Evolutionary conservation across 1,140 invertebrate genomes (phyloP).

Genomic region (Oncopeltus fasciatus): DNA sequence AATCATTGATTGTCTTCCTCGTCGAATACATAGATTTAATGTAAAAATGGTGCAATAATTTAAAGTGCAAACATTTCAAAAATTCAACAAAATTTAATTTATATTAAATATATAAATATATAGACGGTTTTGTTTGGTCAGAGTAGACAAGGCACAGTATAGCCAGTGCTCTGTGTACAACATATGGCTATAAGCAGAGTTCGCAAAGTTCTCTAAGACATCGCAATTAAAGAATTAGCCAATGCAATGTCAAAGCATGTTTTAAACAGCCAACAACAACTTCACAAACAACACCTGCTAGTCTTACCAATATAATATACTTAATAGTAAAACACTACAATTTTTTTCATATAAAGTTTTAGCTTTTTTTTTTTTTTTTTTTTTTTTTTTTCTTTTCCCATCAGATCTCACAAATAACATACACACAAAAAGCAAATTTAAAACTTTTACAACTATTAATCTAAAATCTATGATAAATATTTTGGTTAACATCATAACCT

Average conservation of each 20-base stretch:
- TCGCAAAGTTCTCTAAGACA: constrained; percentile 14
- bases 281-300: constrained; percentile 17
- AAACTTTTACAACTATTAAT: constrained; percentile 18
- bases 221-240: constrained; percentile 6
- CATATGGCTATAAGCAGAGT: constrained; percentile 16
- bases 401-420: constrained; percentile 19
- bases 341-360: too few relatives aligned
- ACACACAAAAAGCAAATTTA: constrained; percentile 21
- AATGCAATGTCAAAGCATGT: constrained; percentile 17
- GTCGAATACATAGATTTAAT: not conserved
- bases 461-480: constrained; percentile 21
- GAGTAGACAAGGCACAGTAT: constrained; percentile 8
- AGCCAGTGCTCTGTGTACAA: constrained; percentile 14
- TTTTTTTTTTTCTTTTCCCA: constrained; percentile 11
- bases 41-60: constrained; percentile 9
- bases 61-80: constrained; percentile 5
- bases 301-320: constrained; percentile 14
- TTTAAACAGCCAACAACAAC: constrained; percentile 18
- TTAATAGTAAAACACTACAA: constrained; percentile 3
- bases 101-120: constrained; percentile 8
- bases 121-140: constrained; percentile 7
- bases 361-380: too few relatives aligned
- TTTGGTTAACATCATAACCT: constrained; percentile 23
- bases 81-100: constrained; percentile 3
- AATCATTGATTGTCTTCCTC: constrained; percentile 1